Percentiles rank a stretch among this genome's conserved stretches.
Conservation (phyloP, 2,888 invertebrate species). For the Drosophila lacicola region DNA sequence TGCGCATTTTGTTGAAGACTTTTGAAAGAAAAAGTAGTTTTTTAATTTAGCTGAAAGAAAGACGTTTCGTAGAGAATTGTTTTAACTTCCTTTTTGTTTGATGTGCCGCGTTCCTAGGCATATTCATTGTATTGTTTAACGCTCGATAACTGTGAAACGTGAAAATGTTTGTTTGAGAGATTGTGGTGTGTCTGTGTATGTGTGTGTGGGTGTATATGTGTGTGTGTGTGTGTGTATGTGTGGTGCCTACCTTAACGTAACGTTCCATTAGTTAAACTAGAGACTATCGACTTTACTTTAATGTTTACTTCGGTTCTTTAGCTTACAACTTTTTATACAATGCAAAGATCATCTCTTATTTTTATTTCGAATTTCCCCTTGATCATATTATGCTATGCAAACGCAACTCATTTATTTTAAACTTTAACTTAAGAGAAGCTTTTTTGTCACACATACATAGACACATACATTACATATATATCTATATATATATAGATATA, state of each 20-base stretch:
- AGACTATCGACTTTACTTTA: conserved; percentile 53
- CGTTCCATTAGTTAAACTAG: conserved; percentile 46
- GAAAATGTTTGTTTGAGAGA: conserved; percentile 28
- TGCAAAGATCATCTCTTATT: conserved; percentile 42
- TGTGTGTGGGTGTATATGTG: conserved; percentile 21
- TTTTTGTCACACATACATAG: conserved; percentile 38
- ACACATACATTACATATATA: conserved; percentile 38
- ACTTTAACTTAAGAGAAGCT: conserved; percentile 42
- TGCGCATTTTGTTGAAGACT: conserved; percentile 60
- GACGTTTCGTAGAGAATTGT: conserved; percentile 7
- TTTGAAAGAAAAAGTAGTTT: conserved; percentile 11
- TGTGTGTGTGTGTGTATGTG: conserved; percentile 19
- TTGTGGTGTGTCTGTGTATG: conserved; percentile 32
- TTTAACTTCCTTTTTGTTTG: background rate
- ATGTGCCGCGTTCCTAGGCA: conserved; percentile 26
- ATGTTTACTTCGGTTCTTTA: conserved; percentile 53
- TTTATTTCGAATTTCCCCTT: conserved; percentile 35
- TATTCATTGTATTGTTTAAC: conserved; percentile 19
- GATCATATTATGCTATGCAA: conserved; percentile 30
- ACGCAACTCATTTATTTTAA: conserved; percentile 34
- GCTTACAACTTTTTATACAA: conserved; percentile 56
- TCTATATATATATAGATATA: conserved; percentile 9
- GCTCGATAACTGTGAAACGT: conserved; percentile 31
- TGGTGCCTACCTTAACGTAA: conserved; percentile 37
- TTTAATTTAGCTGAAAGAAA: background rate